phyloP scores from a whole-genome alignment of 1,140 invertebrate species.

The Anthonomus grandis region DNA sequence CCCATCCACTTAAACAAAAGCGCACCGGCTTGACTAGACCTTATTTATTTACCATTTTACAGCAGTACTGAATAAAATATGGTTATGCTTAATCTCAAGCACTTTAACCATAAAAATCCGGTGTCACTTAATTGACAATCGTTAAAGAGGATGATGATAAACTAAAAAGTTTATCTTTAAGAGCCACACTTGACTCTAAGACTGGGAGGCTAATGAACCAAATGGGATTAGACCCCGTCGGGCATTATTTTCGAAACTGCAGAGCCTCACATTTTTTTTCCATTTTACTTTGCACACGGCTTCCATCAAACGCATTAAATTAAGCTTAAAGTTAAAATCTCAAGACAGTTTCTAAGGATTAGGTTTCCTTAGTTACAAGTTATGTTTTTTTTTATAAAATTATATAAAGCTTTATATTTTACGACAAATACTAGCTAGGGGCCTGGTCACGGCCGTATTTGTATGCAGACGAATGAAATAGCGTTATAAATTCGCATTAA shows the following conservation, averaged over 20 bases:
- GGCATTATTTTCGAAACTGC: constrained; percentile 13
- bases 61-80: too few species aligned
- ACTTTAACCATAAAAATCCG: constrained; percentile 16
- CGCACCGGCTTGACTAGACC: too few species aligned
- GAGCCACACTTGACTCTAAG: constrained; percentile 17
- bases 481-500: constrained; percentile 47
- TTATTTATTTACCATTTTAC: too few species aligned
- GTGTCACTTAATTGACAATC: constrained; percentile 15
- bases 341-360: constrained; percentile 11
- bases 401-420: too few species aligned
- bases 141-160: constrained; percentile 21
- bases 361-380: too few species aligned
- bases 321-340: constrained; percentile 21
- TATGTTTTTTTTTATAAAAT: too few species aligned
- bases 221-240: constrained; percentile 8
- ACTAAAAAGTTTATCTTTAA: constrained; percentile 19
- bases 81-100: constrained; percentile 10
- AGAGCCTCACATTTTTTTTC: constrained; percentile 9
- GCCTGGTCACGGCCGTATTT: constrained; percentile 17
- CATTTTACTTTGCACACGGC: constrained; percentile 1
- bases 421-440: too few species aligned
- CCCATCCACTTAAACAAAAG: too few species aligned
- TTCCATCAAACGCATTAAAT: constrained; percentile 17
- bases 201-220: constrained; percentile 18
- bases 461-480: constrained; percentile 32